Conservation (phyloP, 1,140 invertebrate genomes). For the Lamellibrachia luymesi region DNA sequence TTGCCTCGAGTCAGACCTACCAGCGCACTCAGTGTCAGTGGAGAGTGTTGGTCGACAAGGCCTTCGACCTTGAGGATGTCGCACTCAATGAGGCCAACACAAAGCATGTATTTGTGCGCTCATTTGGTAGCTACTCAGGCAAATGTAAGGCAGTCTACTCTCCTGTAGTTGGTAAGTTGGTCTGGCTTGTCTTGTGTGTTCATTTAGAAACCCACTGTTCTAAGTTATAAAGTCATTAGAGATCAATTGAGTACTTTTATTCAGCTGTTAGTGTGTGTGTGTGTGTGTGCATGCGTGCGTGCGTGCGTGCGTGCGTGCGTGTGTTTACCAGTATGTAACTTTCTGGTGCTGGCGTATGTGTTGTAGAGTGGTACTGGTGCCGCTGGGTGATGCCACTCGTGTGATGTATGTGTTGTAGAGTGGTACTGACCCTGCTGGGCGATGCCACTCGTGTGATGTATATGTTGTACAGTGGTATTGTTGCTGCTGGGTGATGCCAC, state of each 20-base stretch:
- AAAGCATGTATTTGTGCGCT: constrained; percentile 59
- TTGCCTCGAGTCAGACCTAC: constrained; percentile 57
- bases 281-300: too few relatives aligned
- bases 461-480: not conserved
- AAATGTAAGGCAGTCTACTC: constrained; percentile 39
- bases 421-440: too few relatives aligned
- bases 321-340: too few relatives aligned
- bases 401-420: not conserved
- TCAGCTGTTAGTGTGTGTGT: too few relatives aligned
- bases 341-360: too few relatives aligned
- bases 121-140: constrained; percentile 17
- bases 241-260: too few relatives aligned
- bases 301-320: too few relatives aligned
- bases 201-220: not conserved
- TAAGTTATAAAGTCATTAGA: not conserved
- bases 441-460: not conserved
- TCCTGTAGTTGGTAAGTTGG: constrained; percentile 41
- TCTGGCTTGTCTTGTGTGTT: not conserved
- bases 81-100: constrained; percentile 74
- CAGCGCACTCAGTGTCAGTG: constrained; percentile 85
- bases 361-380: too few relatives aligned
- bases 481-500: not conserved
- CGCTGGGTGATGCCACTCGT: too few relatives aligned
- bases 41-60: constrained; percentile 77
- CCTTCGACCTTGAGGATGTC: constrained; percentile 80